Evolutionary conservation across 2,888 invertebrate genomes (phyloP).

Genomic region (Cryptophagus acutangulus): DNA sequence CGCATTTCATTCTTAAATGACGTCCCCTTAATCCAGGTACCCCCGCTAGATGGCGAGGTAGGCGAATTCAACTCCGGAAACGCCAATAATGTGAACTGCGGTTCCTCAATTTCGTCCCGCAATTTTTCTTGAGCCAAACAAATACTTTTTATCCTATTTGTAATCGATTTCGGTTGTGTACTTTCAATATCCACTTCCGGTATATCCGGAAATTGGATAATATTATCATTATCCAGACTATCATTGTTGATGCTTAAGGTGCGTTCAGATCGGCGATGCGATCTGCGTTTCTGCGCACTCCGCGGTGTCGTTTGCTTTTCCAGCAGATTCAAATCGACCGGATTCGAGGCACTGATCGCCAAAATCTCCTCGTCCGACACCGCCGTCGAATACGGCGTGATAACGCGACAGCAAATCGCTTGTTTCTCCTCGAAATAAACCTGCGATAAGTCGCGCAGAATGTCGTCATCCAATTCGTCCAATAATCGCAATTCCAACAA

Average conservation of each 20-base stretch:
- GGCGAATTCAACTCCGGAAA: constrained; percentile 38
- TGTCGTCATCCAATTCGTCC: constrained; percentile 57
- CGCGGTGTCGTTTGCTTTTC: constrained; percentile 35
- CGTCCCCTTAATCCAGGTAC: too few relatives aligned
- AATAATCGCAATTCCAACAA: constrained; percentile 65
- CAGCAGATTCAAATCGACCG: constrained; percentile 50
- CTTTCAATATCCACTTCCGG: constrained; percentile 14
- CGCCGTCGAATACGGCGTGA: constrained; percentile 65
- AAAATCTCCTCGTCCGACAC: constrained; percentile 56
- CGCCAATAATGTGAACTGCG: constrained; percentile 26
- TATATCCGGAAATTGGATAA: constrained; percentile 28
- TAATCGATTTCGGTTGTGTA: constrained; percentile 5
- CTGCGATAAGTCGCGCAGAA: constrained; percentile 53
- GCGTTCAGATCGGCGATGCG: constrained; percentile 20
- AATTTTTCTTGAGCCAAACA: constrained; percentile 32
- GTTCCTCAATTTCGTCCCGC: constrained; percentile 22
- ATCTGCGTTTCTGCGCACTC: constrained; percentile 26
- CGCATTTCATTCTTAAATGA: too few relatives aligned
- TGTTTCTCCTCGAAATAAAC: constrained; percentile 63
- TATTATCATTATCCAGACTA: constrained; percentile 8
- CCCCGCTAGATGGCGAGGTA: too few relatives aligned
- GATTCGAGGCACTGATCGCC: constrained; percentile 45
- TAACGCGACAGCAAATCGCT: constrained; percentile 57
- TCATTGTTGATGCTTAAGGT: constrained; percentile 16
- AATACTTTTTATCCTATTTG: constrained; percentile 35